Evolutionary conservation across 64 coral and sea anemone species (phyloP).

Genomic region (Hydrozoanthus tunicans): DNA sequence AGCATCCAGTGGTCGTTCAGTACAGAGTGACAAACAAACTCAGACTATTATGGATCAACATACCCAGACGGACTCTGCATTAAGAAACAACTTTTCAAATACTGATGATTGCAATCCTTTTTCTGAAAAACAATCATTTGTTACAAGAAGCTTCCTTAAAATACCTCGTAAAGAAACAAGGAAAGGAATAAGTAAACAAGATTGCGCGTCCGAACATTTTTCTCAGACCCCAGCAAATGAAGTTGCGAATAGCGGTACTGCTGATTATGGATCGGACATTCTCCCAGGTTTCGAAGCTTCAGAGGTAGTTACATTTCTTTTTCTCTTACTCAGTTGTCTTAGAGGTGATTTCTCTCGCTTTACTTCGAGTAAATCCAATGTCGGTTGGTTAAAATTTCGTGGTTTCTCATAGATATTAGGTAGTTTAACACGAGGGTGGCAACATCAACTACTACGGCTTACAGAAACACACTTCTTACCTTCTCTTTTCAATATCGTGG

Average conservation of each 20-base stretch:
- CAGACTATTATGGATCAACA: slow-evolving; percentile 57
- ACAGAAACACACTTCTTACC: too few species aligned
- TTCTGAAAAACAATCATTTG: background rate
- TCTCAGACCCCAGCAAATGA: slow-evolving; percentile 15
- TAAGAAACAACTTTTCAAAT: background rate
- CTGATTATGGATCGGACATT: background rate
- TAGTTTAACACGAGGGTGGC: too few species aligned
- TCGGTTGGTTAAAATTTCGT: too few species aligned
- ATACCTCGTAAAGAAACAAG: background rate
- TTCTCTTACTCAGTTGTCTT: background rate
- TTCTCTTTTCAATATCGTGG: too few species aligned
- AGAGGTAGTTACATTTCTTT: slow-evolving; percentile 21
- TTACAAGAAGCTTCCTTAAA: background rate
- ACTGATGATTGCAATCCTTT: background rate
- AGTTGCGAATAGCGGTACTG: background rate
- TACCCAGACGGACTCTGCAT: background rate
- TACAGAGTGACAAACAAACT: slow-evolving; percentile 68
- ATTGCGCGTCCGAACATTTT: background rate
- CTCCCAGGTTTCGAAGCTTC: slow-evolving; percentile 13
- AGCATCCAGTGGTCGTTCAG: background rate
- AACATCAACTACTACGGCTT: too few species aligned
- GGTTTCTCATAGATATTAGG: too few species aligned
- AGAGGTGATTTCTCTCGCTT: background rate
- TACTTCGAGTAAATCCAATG: background rate
- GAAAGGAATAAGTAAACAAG: background rate